These are phyloP conservation scores for Amphipyra tragopoginis DNA, from an alignment of 2,888 invertebrate species.

Conservation along the genomic window DNA sequence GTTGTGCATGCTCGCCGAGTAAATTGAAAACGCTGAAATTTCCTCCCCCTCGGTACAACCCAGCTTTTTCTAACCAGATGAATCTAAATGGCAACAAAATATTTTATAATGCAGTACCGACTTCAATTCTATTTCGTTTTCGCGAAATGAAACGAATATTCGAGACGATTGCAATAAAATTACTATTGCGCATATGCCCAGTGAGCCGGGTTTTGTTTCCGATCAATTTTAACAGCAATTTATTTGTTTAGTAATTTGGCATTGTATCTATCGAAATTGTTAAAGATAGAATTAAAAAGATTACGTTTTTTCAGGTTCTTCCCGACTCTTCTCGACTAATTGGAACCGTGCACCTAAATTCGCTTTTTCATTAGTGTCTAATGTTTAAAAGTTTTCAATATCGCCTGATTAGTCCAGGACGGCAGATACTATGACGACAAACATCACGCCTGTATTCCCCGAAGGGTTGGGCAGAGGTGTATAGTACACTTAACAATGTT, in stretches of 20 bases:
- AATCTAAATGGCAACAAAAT: conserved; percentile 35
- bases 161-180: conserved; percentile 33
- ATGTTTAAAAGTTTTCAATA: too few species aligned
- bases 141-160: conserved; percentile 35
- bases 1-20: conserved; percentile 56
- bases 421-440: too few species aligned
- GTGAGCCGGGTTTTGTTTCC: conserved; percentile 37
- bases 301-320: too few species aligned
- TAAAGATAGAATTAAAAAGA: too few species aligned
- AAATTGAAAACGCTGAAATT: conserved; percentile 65
- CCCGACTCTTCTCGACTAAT: too few species aligned
- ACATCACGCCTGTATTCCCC: too few species aligned
- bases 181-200: conserved; percentile 39
- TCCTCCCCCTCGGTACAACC: conserved; percentile 16
- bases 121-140: conserved; percentile 33
- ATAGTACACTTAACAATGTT: too few species aligned
- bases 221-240: conserved; percentile 36
- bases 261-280: background rate
- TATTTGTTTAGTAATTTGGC: conserved; percentile 17
- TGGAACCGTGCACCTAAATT: too few species aligned
- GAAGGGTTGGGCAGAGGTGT: too few species aligned
- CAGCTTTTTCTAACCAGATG: conserved; percentile 29
- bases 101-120: conserved; percentile 43
- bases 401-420: too few species aligned
- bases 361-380: too few species aligned